A percentile compares a stretch with the other conserved stretches of the same genome.
These are phyloP conservation scores for Apamea monoglypha DNA, from an alignment of 2,888 invertebrate genomes.

Conservation along the genomic window DNA sequence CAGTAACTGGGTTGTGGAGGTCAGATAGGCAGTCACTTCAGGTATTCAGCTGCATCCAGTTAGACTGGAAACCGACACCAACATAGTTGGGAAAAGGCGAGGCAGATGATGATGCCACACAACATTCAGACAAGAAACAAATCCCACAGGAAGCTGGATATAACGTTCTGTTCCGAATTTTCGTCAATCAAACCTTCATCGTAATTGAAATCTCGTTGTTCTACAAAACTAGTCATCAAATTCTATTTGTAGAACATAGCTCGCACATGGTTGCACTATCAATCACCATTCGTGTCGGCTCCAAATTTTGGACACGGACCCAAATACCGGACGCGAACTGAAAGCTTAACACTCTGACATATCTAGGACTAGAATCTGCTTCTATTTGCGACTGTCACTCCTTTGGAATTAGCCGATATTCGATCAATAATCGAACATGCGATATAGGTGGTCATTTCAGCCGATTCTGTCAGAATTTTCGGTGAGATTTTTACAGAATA, in stretches of 20 bases:
- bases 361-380: not conserved
- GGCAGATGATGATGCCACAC: not conserved
- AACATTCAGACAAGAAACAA: not conserved
- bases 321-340: conserved; percentile 6
- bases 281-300: conserved; percentile 18
- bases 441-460: no score
- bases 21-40: no score
- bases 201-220: conserved; percentile 13
- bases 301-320: not conserved
- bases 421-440: not conserved
- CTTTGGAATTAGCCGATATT: not conserved
- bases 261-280: conserved; percentile 24
- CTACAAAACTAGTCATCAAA: conserved; percentile 25
- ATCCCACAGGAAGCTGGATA: not conserved
- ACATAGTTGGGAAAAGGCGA: no score
- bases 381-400: not conserved
- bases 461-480: no score
- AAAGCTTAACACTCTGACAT: conserved; percentile 5
- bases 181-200: conserved; percentile 2
- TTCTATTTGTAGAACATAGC: not conserved
- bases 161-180: no score
- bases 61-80: no score
- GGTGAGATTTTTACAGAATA: no score
- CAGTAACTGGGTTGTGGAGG: no score
- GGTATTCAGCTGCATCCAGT: no score